Conservation (phyloP, 2,888 invertebrate species). For the Hydrotaea diabolus region DNA sequence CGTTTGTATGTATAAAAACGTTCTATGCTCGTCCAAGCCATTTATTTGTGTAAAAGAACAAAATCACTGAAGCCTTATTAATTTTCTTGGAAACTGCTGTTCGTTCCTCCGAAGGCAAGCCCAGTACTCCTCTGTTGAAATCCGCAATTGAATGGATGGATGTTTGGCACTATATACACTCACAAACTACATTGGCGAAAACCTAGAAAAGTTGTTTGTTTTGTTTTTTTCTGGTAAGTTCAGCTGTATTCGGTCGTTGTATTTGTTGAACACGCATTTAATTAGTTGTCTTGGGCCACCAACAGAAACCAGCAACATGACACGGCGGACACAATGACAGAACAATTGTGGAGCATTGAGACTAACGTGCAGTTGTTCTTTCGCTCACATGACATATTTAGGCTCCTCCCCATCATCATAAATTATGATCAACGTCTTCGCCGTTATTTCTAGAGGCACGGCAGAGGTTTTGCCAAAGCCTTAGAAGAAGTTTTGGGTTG, state of each 20-base stretch:
- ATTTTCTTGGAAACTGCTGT: background rate
- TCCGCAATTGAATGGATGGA: background rate
- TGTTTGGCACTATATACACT: background rate
- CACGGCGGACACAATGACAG: background rate
- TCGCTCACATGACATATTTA: too few species aligned
- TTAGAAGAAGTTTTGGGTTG: too few species aligned
- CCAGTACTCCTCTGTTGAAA: background rate
- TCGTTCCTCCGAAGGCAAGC: too few species aligned
- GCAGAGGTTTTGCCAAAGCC: too few species aligned
- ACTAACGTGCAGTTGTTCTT: too few species aligned
- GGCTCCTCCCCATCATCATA: slow-evolving; percentile 37
- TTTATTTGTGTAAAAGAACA: too few species aligned
- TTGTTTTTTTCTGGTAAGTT: background rate
- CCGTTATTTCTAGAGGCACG: background rate
- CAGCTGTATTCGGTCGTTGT: background rate
- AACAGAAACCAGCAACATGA: background rate
- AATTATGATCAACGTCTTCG: background rate
- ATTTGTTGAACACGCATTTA: background rate
- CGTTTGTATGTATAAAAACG: too few species aligned
- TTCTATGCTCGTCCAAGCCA: background rate
- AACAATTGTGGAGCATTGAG: background rate
- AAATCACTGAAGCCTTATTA: background rate
- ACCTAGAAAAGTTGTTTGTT: background rate
- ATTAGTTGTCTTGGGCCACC: slow-evolving; percentile 21
- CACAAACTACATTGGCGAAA: background rate